A percentile compares a stretch with the other conserved stretches of the same genome.
Evolutionary conservation across 2,113 vertebrate species (phyloP).

Genomic region (Caracal caracal): DNA sequence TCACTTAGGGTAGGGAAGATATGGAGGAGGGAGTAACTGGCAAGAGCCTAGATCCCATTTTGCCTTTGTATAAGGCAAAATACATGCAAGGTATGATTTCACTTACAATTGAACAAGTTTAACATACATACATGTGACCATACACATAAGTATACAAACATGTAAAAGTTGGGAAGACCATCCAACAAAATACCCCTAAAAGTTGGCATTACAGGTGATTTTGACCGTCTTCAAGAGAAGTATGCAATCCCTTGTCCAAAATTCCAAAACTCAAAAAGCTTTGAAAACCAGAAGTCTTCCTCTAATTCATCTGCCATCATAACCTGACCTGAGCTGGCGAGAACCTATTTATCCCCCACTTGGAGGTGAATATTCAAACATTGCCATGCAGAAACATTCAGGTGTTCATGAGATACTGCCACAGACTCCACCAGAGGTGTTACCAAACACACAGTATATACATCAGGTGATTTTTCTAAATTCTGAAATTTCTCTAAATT

Average conservation of each 20-base stretch:
- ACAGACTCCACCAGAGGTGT: neutral
- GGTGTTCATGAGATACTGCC: neutral
- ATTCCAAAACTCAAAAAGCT: conserved; percentile 27
- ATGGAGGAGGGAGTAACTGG: neutral
- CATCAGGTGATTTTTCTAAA: conserved; percentile 21
- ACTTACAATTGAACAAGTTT: neutral
- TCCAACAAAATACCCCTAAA: conserved; percentile 28
- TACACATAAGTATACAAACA: neutral
- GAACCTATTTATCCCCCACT: conserved; percentile 3
- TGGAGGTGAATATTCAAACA: conserved; percentile 43
- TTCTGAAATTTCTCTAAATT: conserved; percentile 50
- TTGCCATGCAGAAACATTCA: neutral
- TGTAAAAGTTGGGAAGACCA: conserved; percentile 7
- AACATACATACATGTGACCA: neutral
- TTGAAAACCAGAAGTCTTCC: conserved; percentile 23
- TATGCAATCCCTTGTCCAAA: neutral
- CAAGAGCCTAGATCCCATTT: conserved; percentile 22
- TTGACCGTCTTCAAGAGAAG: conserved; percentile 18
- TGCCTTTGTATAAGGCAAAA: neutral
- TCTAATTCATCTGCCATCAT: conserved; percentile 12
- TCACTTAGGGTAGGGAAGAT: neutral
- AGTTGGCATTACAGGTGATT: neutral
- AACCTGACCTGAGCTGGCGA: neutral
- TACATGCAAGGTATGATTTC: neutral
- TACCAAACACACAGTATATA: conserved; percentile 16